Evolutionary conservation across 2,888 invertebrate species (phyloP).

Genomic region (Hydroisotoma schaefferi): DNA sequence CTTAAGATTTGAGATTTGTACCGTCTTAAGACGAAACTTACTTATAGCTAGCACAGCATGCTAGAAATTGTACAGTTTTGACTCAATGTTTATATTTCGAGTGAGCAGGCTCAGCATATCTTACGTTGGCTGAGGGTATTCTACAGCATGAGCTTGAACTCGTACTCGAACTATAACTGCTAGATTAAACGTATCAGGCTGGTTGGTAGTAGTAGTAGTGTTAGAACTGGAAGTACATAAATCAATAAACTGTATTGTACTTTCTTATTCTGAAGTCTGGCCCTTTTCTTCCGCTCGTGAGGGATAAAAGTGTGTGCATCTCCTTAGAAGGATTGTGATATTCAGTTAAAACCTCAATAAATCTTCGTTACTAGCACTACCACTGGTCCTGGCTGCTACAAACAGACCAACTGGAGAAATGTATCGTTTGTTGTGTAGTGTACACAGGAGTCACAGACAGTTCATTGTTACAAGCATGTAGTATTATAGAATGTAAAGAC

Average conservation of each 20-base stretch:
- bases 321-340: not conserved
- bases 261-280: not conserved
- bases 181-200: too few species aligned
- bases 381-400: too few species aligned
- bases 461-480: too few species aligned
- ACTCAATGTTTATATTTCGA: not conserved
- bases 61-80: slow-evolving; percentile 1
- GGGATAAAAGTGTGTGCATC: slow-evolving; percentile 7
- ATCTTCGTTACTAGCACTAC: not conserved
- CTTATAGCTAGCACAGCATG: not conserved
- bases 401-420: too few species aligned
- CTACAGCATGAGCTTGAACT: too few species aligned
- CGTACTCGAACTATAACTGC: too few species aligned
- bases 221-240: slow-evolving; percentile 15
- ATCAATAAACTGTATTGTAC: slow-evolving; percentile 14
- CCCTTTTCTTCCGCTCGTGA: not conserved
- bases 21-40: too few species aligned
- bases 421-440: too few species aligned
- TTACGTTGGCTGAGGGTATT: too few species aligned
- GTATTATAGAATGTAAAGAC: too few species aligned
- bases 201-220: too few species aligned
- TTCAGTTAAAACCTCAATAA: not conserved
- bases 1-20: slow-evolving; percentile 1
- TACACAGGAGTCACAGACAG: too few species aligned
- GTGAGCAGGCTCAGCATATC: not conserved